Evolutionary conservation across 2,888 invertebrate species (phyloP), one percentile per base, ranked within the genome.

Genomic region (Gisinianus flammeolus): DNA sequence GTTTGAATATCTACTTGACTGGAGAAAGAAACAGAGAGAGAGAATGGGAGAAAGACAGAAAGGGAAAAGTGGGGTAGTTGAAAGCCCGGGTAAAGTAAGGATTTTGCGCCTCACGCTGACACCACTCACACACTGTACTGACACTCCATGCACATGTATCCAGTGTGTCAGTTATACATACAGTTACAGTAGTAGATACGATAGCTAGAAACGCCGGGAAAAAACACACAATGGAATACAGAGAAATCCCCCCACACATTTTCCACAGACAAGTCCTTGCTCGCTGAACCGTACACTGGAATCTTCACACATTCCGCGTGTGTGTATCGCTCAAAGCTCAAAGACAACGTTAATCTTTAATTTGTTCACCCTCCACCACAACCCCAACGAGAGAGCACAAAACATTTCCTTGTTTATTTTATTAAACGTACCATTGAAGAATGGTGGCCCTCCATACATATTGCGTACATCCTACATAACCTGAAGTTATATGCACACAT

Each of bases 251-350:
- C 22, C 5, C 56, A 56, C 56, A 56, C 22, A 56, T n/a, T n/a
- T n/a, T n/a, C n/a, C n/a, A n/a, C n/a, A n/a, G n/a, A n/a, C n/a
- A n/a, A n/a, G n/a, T n/a, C n/a, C n/a, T n/a, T n/a, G n/a, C n/a
- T n/a, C n/a, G n/a, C n/a, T n/a, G n/a, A n/a, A 56, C 56, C 56
- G n/a, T 56, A 19, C 19, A 56, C 19, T 22, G n/a, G 16, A n/a
- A 56, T 56, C 56, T 56, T 56, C n/a, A 56, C 56, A 56, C 56
- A 56, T 56, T 22, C n/a, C n/a, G n/a, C n/a, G n/a, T 56, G 56
- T 56, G 22, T 56, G 56, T 19, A 56, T 22, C 56, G 56, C 56
- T 19, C 19, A 22, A 56, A 56, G n/a, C n/a, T n/a, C n/a, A n/a
- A n/a, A n/a, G n/a, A n/a, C n/a, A n/a, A 56, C 19, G 56, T 56